phyloP scores from a whole-genome alignment of 2,113 vertebrate genomes.

The Cricetomys ansorgei region DNA sequence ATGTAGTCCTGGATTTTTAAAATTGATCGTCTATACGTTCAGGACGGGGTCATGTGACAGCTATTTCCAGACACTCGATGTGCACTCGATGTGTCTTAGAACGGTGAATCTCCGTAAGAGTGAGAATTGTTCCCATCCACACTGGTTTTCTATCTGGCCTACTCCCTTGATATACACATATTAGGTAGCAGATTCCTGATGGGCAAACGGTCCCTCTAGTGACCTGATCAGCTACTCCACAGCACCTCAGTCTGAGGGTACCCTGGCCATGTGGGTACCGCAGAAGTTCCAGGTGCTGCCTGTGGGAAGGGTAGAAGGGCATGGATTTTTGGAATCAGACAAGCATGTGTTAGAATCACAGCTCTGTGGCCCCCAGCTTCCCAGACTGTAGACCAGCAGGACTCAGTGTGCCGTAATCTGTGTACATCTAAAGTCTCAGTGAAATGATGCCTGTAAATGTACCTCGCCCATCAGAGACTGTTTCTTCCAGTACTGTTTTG shows the following conservation, averaged over 20 bases:
- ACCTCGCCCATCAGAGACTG: not conserved
- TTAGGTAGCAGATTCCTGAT: not conserved
- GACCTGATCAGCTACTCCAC: not conserved
- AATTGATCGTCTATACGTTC: not conserved
- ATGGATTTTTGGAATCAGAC: not conserved
- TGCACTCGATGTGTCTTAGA: not conserved
- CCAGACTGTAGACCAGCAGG: not conserved
- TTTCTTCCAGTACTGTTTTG: not conserved
- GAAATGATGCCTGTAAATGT: not conserved
- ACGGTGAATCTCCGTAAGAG: not conserved
- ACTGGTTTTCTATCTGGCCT: not conserved
- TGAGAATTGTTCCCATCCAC: not conserved
- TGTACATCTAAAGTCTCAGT: not conserved
- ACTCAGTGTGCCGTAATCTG: no score
- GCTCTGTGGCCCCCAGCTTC: not conserved
- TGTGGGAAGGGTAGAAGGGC: not conserved
- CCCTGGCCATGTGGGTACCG: not conserved
- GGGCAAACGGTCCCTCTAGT: not conserved
- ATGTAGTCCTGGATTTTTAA: slow-evolving; percentile 1
- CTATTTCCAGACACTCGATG: not conserved
- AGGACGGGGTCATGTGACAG: not conserved
- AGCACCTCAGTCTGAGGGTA: not conserved
- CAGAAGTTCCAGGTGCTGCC: not conserved
- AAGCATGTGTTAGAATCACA: not conserved
- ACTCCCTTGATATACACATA: not conserved